Percentiles rank a stretch among this genome's conserved stretches.
phyloP scores from a whole-genome alignment of 2,113 vertebrate species.

The Galemys pyrenaicus region DNA sequence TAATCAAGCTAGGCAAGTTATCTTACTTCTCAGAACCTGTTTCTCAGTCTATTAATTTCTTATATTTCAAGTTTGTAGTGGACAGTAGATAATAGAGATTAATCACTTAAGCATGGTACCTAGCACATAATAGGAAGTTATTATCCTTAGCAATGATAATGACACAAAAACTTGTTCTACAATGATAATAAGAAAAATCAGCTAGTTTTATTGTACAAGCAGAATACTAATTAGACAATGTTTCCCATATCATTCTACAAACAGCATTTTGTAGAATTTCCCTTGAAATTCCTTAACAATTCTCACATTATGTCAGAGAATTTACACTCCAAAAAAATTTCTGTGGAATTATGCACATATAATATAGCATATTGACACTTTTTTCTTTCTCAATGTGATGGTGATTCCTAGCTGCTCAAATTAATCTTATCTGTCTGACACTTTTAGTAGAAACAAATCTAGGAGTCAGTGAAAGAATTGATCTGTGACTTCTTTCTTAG shows the following conservation, averaged over 20 bases:
- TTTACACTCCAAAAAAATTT: not conserved
- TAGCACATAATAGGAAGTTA: not conserved
- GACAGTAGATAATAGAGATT: not conserved
- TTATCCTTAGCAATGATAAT: not conserved
- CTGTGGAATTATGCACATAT: not conserved
- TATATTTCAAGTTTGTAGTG: not conserved
- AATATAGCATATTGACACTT: not conserved
- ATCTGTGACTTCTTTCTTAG: not conserved
- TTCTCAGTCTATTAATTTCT: not conserved
- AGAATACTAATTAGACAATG: not conserved
- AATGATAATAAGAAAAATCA: not conserved
- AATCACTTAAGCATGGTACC: not conserved
- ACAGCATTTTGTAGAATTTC: constrained; percentile 1
- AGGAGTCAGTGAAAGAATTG: not conserved
- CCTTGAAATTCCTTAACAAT: not conserved
- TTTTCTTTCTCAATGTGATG: not conserved
- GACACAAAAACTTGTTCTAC: not conserved
- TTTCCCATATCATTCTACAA: not conserved
- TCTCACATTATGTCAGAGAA: not conserved
- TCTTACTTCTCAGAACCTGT: not conserved
- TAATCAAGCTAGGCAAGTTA: not conserved
- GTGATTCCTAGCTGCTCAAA: not conserved
- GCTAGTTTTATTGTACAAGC: not conserved
- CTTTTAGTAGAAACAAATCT: not conserved
- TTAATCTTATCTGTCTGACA: not conserved